These are phyloP conservation scores for Portunus trituberculatus DNA, from an alignment of 1,140 invertebrate genomes.

Conservation along the genomic window DNA sequence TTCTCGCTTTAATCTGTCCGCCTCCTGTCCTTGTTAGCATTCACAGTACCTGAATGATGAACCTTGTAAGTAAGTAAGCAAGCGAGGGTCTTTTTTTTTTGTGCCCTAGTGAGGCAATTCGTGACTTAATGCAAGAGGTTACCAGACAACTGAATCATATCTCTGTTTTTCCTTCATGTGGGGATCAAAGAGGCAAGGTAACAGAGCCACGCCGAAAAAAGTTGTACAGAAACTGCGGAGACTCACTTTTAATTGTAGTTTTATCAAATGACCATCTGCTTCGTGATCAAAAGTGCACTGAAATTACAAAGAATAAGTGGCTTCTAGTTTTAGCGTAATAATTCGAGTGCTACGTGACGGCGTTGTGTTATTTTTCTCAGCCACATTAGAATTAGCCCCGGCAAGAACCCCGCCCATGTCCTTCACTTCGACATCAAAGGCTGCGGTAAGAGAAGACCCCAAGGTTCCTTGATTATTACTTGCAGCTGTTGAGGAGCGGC, in stretches of 20 bases:
- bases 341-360: neutral
- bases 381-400: neutral
- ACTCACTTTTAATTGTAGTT: too few species aligned
- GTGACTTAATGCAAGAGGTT: neutral
- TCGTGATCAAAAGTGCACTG: too few species aligned
- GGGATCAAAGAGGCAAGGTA: neutral
- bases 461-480: too few species aligned
- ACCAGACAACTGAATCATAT: neutral
- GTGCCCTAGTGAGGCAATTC: neutral
- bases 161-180: neutral
- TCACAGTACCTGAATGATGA: neutral
- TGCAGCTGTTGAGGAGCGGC: too few species aligned
- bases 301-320: too few species aligned
- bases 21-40: neutral
- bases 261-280: too few species aligned
- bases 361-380: neutral
- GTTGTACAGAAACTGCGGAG: neutral
- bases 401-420: neutral
- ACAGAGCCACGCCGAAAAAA: neutral
- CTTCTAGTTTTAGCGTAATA: too few species aligned
- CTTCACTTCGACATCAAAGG: too few species aligned
- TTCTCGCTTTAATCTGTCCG: neutral
- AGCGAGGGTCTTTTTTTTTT: neutral
- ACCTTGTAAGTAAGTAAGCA: neutral
- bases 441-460: too few species aligned